Conservation (phyloP, 2,888 invertebrate species). For the Dusona sp. region DNA sequence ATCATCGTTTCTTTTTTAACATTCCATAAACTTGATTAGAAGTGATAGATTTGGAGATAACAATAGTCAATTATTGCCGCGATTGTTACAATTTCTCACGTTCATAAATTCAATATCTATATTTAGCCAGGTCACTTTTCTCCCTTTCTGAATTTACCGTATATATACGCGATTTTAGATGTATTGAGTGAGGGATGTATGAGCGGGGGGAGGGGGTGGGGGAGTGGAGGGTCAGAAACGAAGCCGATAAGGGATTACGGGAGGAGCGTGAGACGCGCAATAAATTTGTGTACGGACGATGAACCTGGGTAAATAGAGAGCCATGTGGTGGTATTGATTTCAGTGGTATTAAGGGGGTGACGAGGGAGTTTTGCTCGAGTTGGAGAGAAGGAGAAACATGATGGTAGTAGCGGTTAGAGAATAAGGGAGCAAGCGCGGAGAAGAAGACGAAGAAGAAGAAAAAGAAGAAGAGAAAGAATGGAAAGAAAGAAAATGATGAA, state of each 20-base stretch:
- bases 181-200: background rate
- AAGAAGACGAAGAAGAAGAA: background rate
- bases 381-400: constrained; percentile 63
- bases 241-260: constrained; percentile 64
- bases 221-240: constrained; percentile 25
- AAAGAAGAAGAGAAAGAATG: constrained; percentile 49
- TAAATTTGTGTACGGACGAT: constrained; percentile 81
- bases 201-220: background rate
- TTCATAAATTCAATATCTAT: background rate
- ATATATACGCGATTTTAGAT: background rate
- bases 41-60: background rate
- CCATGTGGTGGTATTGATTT: constrained; percentile 80
- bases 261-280: constrained; percentile 70
- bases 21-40: background rate
- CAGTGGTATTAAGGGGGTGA: constrained; percentile 76
- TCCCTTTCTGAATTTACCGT: background rate
- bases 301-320: constrained; percentile 80
- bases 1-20: too few relatives aligned
- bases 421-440: background rate
- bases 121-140: background rate
- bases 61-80: background rate
- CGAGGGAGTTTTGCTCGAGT: constrained; percentile 60
- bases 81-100: background rate
- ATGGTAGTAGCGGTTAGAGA: background rate
- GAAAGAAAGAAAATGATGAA: constrained; percentile 56